phyloP scores from a whole-genome alignment of 2,888 invertebrate genomes.

The Dermolepida albohirtum region DNA sequence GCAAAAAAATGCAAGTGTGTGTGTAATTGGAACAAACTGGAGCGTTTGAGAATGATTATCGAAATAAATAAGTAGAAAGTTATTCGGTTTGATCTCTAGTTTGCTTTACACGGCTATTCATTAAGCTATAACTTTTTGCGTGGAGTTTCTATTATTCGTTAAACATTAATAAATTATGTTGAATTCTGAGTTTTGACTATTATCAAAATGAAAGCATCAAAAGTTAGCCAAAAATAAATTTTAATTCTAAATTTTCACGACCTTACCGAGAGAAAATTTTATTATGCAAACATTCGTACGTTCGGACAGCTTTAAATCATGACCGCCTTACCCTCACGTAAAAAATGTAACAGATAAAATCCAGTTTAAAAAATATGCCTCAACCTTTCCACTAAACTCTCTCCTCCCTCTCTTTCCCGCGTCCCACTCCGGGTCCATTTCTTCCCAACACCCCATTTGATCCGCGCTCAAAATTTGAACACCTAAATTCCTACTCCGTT shows the following conservation, averaged over 20 bases:
- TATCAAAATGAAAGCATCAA: background rate
- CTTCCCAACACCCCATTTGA: slow-evolving; percentile 34
- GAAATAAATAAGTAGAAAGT: too few relatives aligned
- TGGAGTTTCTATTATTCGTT: too few relatives aligned
- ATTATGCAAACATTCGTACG: slow-evolving; percentile 44
- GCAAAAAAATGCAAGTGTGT: too few relatives aligned
- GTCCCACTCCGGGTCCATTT: slow-evolving; percentile 9
- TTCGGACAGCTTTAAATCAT: slow-evolving; percentile 40
- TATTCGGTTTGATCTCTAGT: too few relatives aligned
- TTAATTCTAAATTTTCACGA: slow-evolving; percentile 22
- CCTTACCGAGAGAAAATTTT: slow-evolving; percentile 32
- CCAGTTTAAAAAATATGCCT: slow-evolving; percentile 36
- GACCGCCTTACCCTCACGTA: slow-evolving; percentile 31
- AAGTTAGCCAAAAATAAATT: background rate
- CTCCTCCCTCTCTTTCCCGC: slow-evolving; percentile 14
- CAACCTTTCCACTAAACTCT: slow-evolving; percentile 30
- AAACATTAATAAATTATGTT: background rate
- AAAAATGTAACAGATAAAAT: slow-evolving; percentile 39
- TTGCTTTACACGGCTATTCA: too few relatives aligned
- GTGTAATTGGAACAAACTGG: too few relatives aligned
- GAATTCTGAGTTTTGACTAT: background rate
- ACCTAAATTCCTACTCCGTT: slow-evolving; percentile 34
- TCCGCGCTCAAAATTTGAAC: slow-evolving; percentile 35
- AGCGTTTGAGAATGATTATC: too few relatives aligned
- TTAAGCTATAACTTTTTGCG: too few relatives aligned